phyloP scores from a whole-genome alignment of 2,888 invertebrate genomes.

The Agapostemon virescens region DNA sequence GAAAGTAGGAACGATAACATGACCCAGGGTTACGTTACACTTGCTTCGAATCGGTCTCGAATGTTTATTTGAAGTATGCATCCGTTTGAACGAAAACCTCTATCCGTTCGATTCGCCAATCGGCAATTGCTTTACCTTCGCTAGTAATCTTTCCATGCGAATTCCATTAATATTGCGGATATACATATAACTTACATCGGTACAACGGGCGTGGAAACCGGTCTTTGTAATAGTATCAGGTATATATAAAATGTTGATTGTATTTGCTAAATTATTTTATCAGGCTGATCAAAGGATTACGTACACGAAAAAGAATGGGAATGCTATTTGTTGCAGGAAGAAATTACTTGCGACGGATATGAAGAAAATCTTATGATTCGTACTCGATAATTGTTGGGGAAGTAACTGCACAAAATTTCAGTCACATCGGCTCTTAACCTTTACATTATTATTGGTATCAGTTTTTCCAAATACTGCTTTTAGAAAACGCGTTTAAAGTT shows the following conservation, averaged over 20 bases:
- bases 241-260: neutral
- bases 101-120: neutral
- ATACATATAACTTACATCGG: neutral
- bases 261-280: neutral
- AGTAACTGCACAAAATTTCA: neutral
- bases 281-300: neutral
- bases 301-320: neutral
- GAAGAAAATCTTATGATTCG: neutral
- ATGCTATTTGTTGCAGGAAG: neutral
- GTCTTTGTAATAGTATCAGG: neutral
- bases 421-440: too few relatives aligned
- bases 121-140: conserved; percentile 7
- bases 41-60: conserved; percentile 18
- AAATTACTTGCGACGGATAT: neutral
- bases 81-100: neutral
- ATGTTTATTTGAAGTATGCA: conserved; percentile 6
- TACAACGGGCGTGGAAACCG: conserved; percentile 14
- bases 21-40: conserved; percentile 32
- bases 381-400: neutral
- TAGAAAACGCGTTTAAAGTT: neutral
- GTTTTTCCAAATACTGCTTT: neutral
- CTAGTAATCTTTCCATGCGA: conserved; percentile 11
- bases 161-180: conserved; percentile 11
- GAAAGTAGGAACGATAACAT: conserved; percentile 30
- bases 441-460: too few relatives aligned